Conservation (phyloP, 92 coral and sea anemone genomes). For the Epizoanthus illoricatus region DNA sequence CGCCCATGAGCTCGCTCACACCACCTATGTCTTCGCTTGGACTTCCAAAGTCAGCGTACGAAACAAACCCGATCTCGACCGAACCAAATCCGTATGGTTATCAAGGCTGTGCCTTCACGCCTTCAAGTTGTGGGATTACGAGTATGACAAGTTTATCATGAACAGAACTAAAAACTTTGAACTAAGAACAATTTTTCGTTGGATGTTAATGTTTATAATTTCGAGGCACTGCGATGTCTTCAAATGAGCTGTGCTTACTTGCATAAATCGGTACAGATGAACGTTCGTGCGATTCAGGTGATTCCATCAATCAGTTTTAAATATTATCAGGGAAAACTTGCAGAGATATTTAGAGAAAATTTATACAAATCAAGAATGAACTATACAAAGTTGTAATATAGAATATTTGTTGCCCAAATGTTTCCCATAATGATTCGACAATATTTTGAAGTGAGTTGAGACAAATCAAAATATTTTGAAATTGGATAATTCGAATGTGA, state of each 20-base stretch:
- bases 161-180: conserved; percentile 56
- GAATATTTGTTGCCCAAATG: conserved; percentile 41
- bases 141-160: conserved; percentile 83
- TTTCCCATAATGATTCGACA: conserved; percentile 63
- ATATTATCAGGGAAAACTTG: conserved; percentile 15
- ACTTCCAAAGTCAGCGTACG: conserved; percentile 80
- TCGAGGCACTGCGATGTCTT: conserved; percentile 6
- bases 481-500: conserved; percentile 72
- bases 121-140: conserved; percentile 86
- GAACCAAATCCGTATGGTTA: conserved; percentile 77
- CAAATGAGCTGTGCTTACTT: conserved; percentile 12
- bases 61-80: conserved; percentile 70
- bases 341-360: conserved; percentile 37
- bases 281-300: conserved; percentile 17
- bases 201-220: conserved; percentile 13
- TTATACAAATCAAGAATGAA: conserved; percentile 40
- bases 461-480: conserved; percentile 96
- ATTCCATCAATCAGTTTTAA: conserved; percentile 26
- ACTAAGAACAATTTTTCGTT: conserved; percentile 26
- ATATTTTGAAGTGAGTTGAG: conserved; percentile 79
- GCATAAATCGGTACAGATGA: conserved; percentile 22
- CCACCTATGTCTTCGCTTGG: conserved; percentile 92
- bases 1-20: conserved; percentile 69
- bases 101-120: conserved; percentile 91
- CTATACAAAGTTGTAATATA: conserved; percentile 35